Percentiles rank a stretch among this genome's conserved stretches.
Conservation (phyloP, 2,113 vertebrate genomes). For the Neodon shergylaensis region DNA sequence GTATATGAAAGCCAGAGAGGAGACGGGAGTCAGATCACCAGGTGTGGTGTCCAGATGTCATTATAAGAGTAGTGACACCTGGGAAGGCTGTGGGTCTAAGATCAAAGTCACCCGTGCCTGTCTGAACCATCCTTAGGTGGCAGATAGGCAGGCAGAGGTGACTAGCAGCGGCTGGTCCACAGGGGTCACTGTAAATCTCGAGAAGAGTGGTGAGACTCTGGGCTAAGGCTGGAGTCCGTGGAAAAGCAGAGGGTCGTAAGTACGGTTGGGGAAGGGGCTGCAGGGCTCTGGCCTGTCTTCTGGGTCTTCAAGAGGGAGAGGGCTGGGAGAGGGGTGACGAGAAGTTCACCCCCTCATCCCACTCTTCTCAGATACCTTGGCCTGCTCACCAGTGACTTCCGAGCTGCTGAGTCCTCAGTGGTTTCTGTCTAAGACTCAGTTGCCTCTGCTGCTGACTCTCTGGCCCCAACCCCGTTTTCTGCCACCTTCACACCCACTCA, state of each 20-base stretch:
- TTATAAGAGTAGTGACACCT: neutral
- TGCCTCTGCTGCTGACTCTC: neutral
- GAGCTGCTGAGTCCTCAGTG: neutral
- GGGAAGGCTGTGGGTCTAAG: neutral
- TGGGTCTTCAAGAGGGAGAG: neutral
- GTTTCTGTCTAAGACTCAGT: neutral
- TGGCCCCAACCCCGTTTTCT: neutral
- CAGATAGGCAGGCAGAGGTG: neutral
- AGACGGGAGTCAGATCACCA: neutral
- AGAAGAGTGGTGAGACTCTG: neutral
- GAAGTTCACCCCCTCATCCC: neutral
- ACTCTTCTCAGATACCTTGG: neutral
- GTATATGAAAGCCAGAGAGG: neutral
- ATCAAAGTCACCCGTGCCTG: neutral
- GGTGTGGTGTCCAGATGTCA: neutral
- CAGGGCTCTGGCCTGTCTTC: accelerated
- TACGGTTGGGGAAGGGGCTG: neutral
- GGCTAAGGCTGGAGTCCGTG: neutral
- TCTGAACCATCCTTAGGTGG: neutral
- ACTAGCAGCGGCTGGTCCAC: neutral
- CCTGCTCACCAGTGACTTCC: neutral
- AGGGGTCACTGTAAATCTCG: neutral
- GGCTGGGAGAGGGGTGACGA: neutral
- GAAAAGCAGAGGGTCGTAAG: neutral
- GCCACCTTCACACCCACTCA: neutral